Evolutionary conservation across 2,888 invertebrate species (phyloP).

Genomic region (Harpagoxenus sublaevis): DNA sequence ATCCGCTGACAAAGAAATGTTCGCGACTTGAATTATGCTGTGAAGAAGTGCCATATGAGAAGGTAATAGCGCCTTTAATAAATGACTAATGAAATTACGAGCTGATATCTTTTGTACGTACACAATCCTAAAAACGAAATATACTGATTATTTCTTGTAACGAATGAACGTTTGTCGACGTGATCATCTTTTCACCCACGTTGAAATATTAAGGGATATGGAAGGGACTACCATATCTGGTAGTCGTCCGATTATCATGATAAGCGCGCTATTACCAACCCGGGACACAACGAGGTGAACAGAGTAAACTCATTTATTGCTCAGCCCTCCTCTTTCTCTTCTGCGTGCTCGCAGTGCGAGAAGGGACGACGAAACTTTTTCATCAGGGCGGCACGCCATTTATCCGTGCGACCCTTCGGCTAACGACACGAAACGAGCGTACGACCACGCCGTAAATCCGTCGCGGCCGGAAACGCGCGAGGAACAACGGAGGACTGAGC

Average conservation of each 20-base stretch:
- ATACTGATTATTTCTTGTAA: neutral
- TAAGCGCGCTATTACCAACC: constrained; percentile 43
- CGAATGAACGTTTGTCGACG: neutral
- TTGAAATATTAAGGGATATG: neutral
- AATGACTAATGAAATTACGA: neutral
- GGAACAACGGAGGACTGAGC: constrained; percentile 48
- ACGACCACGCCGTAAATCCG: constrained; percentile 76
- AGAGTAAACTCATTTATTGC: constrained; percentile 63
- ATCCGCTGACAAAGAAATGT: constrained; percentile 16
- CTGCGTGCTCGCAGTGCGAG: constrained; percentile 8
- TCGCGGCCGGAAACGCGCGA: constrained; percentile 64
- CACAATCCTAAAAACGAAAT: neutral
- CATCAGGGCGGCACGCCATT: constrained; percentile 76
- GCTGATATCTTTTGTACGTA: neutral
- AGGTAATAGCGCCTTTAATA: neutral
- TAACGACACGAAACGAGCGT: constrained; percentile 79
- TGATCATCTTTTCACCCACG: neutral
- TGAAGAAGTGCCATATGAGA: neutral
- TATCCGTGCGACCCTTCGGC: constrained; percentile 68
- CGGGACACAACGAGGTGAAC: constrained; percentile 45
- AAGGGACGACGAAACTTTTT: constrained; percentile 75
- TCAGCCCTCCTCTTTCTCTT: constrained; percentile 31
- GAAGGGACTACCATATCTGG: neutral
- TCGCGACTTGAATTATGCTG: neutral
- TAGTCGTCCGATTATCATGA: constrained; percentile 43